Conservation (phyloP, 1,140 invertebrate genomes). For the Onthophagus taurus region DNA sequence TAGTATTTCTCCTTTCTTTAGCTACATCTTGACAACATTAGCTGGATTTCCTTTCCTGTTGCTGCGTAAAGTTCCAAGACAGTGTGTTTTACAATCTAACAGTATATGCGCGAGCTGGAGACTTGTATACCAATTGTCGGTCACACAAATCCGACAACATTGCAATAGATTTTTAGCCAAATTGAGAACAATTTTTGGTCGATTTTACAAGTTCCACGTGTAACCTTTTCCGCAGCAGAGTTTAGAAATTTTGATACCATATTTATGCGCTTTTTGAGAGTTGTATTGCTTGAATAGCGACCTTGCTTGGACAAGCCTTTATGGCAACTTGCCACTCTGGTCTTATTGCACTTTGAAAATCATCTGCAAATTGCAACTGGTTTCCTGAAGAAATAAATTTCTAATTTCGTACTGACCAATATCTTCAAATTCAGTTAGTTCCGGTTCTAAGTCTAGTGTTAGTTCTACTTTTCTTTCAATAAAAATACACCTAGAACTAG, state of each 20-base stretch:
- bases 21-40: slow-evolving; percentile 29
- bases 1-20: slow-evolving; percentile 31
- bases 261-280: slow-evolving; percentile 32
- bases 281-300: slow-evolving; percentile 36
- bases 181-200: slow-evolving; percentile 14
- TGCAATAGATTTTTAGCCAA: background rate
- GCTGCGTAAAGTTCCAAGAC: background rate
- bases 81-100: background rate
- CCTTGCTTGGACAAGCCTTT: slow-evolving; percentile 32
- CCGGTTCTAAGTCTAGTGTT: too few relatives aligned
- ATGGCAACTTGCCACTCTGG: too few relatives aligned
- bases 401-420: too few relatives aligned
- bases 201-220: slow-evolving; percentile 25
- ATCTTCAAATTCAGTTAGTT: too few relatives aligned
- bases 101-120: background rate
- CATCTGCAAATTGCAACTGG: too few relatives aligned
- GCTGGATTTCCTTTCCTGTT: slow-evolving; percentile 19
- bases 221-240: slow-evolving; percentile 26
- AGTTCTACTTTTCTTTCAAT: too few relatives aligned
- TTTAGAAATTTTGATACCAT: too few relatives aligned
- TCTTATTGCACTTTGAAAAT: too few relatives aligned
- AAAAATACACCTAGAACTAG: too few relatives aligned
- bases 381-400: too few relatives aligned
- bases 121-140: slow-evolving; percentile 2
- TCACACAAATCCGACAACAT: background rate